Evolutionary conservation across 2,113 vertebrate genomes (phyloP).

Genomic region (Mesembrinibis cayennensis): DNA sequence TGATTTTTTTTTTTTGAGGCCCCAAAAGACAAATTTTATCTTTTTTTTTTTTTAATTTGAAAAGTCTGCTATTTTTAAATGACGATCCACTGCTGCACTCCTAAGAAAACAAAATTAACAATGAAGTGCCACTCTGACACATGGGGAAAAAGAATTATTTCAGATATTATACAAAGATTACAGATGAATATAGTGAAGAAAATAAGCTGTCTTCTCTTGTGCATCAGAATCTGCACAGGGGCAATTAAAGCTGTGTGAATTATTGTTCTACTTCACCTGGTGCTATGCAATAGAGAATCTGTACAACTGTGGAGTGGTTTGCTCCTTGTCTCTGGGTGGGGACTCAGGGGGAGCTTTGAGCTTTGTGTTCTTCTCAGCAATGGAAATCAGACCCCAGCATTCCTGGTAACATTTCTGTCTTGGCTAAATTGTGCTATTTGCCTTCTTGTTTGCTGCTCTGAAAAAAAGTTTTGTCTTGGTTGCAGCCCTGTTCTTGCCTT

Average conservation of each 20-base stretch:
- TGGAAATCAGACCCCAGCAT: not conserved
- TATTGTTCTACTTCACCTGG: not conserved
- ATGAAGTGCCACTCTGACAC: not conserved
- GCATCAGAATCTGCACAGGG: not conserved
- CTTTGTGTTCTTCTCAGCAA: not conserved
- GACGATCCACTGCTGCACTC: not conserved
- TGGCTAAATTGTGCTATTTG: not conserved
- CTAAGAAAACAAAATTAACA: not conserved
- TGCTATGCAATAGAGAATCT: not conserved
- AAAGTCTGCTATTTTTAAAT: not conserved
- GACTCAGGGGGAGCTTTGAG: not conserved
- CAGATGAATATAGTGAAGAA: not conserved
- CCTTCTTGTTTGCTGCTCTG: not conserved
- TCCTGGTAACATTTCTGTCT: not conserved
- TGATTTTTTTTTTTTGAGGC: not conserved
- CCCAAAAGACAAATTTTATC: not conserved
- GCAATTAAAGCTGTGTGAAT: not conserved
- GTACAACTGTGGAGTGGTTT: not conserved
- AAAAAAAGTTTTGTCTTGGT: not conserved
- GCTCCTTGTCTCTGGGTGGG: not conserved
- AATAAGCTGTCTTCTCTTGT: not conserved
- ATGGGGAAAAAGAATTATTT: not conserved
- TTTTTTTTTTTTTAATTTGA: not conserved
- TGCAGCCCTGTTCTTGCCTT: not conserved
- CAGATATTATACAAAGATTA: not conserved